Base-by-base conservation (phyloP, 2,888 invertebrate genomes). In the Piscicola geometra region DNA sequence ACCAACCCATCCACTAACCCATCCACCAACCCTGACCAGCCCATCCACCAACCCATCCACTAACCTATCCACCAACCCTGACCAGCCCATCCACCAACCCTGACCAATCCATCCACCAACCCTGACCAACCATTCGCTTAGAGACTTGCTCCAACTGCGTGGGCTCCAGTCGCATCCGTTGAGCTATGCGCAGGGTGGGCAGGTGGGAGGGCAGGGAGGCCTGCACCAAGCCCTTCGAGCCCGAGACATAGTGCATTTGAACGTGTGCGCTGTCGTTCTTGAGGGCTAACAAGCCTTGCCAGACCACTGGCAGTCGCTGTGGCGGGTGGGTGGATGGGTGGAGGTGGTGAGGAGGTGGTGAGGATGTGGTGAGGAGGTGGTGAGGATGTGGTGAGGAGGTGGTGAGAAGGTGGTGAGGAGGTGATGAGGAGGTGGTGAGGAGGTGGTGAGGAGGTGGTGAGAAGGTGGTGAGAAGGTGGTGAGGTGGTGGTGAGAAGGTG, bases 241-340 rank as follows among this genome's bases (percentile, higher is more conserved):
- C 98, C 82, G 93, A 93, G 79, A 98, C 94, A 86, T 94, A 95
- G 88, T 97, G 96, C 97, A 98, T 97, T 88, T 98, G 97, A 68
- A 98, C 97, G 36, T 93, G 93, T 5, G 96, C 95, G 82, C 93
- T 92, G 87, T 97, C 97, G 85, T 94, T 97, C 88, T 98, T 98
- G 80, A 98, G 88, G 0, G 94, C 96, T 80, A 98, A 86, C 78
- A 93, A 87, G 0, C 98, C 95, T 87, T 96, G 95, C 98, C 98
- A 98, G 92, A 96, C 93, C 68, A 95, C 92, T 15, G 96, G 96
- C 86, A 95, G 95, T 77, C 93, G 90, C 90, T 94, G 90, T 25
- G 25, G 21, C n/a, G 60, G 21, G 15, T 50, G 21, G 21, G 15
- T 18, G 52, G 52, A 50, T 21, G 21, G n/a, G n/a, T n/a, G n/a